Evolutionary conservation across 2,113 vertebrate genomes (phyloP), one percentile per base, ranked within the genome.

Genomic region (Gymnogyps californianus): DNA sequence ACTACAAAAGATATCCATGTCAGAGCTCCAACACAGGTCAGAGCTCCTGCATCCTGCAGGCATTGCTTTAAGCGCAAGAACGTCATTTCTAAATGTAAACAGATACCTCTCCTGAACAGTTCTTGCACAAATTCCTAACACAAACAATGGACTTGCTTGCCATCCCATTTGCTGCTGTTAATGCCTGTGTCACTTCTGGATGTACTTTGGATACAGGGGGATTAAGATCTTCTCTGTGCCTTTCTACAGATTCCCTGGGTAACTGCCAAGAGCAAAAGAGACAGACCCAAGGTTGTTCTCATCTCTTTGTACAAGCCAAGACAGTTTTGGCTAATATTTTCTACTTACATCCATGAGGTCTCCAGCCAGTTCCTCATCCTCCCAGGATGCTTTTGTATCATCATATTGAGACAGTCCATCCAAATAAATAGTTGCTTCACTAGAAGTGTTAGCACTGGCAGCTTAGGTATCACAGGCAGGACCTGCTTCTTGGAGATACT

Each of bases 241-340:
- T 95, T 95, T 91, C 77, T 78, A 31, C 42, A 40, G 83, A 90
- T 96, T 96, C 69, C n/a, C 61, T 81, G 91, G 12, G n/a, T 79
- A 82, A 79, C 83, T 78, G 93, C 89, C 93, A 95, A 87, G 72
- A 89, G 51, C 57, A 78, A 36, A 91, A 81, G 52, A 93, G 69
- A 36, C 62, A 84, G 81, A 92, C 84, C 34, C 81, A 87, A 67
- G 42, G 74, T 79, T 96, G 72, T 93, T 91, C 81, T 96, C 91
- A 67, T 95, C 54, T 78, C 61, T 78, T 84, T 72, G 44, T 82
- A 57, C 38, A 79, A 89, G 81, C 89, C 89, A 93, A 95, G 74
- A 65, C 44, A 69, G 15, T 87, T 94, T 91, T 89, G 87, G 61
- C 77, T 76, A 72, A 9, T 84, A 49, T 67, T 93, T 89, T 89